These are phyloP conservation scores for Bettongia penicillata DNA, from an alignment of 2,113 vertebrate genomes.

Conservation along the genomic window DNA sequence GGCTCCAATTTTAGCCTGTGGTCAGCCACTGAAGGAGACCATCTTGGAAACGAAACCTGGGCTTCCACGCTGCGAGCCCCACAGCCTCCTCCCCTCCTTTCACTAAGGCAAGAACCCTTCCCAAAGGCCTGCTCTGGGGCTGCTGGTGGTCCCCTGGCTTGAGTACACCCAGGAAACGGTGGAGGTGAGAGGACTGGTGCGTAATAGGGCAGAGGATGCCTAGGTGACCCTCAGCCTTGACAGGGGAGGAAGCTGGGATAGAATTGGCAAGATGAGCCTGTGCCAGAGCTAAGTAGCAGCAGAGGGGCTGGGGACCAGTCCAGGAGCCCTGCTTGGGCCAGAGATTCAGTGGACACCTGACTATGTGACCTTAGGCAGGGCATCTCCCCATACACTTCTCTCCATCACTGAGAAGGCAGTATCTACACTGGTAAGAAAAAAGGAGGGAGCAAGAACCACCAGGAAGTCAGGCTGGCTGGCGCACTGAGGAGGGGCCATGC, in stretches of 20 bases:
- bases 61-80: accelerated
- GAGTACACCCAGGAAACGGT: background rate
- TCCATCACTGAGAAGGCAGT: no score
- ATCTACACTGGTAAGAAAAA: no score
- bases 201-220: background rate
- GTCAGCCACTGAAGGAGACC: no score
- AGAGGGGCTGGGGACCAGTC: conserved; percentile 47
- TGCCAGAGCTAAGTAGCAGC: conserved; percentile 40
- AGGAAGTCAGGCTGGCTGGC: no score
- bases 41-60: background rate
- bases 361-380: no score
- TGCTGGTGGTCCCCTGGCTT: background rate
- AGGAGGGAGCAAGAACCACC: no score
- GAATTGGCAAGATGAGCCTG: conserved; percentile 55
- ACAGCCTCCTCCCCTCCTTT: no score
- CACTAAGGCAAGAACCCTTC: background rate
- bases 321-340: conserved; percentile 41
- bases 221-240: conserved; percentile 16
- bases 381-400: no score
- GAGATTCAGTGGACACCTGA: no score
- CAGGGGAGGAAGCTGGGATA: conserved; percentile 65
- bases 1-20: no score
- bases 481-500: no score
- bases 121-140: background rate
- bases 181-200: background rate